Conservation (phyloP, 2,113 vertebrate species). For the Lasiurus borealis region DNA sequence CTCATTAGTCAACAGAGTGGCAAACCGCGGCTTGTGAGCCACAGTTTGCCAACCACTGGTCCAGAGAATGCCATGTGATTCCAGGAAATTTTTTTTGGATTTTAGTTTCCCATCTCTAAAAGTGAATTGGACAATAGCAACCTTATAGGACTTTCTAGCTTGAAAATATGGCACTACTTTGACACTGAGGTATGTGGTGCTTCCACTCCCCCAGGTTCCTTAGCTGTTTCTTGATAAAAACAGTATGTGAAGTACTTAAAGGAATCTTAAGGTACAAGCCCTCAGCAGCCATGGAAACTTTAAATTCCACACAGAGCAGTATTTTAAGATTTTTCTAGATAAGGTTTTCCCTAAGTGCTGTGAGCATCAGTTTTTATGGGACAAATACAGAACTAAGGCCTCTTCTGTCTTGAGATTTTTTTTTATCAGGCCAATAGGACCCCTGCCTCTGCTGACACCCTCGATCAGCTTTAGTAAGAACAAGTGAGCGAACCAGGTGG, state of each 20-base stretch:
- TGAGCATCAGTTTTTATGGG: neutral
- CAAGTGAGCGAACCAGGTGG: neutral
- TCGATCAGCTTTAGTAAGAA: neutral
- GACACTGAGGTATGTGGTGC: neutral
- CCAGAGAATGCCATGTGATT: neutral
- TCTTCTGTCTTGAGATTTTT: neutral
- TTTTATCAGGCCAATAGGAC: neutral
- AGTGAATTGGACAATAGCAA: neutral
- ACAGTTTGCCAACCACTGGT: no score
- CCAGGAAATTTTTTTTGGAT: neutral
- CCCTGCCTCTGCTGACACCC: neutral
- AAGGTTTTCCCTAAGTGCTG: neutral
- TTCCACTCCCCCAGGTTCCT: neutral
- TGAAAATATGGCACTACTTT: neutral
- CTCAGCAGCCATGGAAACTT: neutral
- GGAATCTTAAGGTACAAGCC: neutral
- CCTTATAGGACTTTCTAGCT: neutral
- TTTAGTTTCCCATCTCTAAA: neutral
- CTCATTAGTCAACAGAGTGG: no score
- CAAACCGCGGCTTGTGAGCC: no score
- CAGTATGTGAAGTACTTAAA: neutral
- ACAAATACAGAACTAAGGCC: neutral
- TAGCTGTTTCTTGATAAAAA: conserved; percentile 20
- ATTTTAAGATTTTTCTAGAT: neutral
- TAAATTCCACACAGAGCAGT: neutral